Evolutionary conservation across 2,888 invertebrate genomes (phyloP).

Genomic region (Ryuthela nishihirai): DNA sequence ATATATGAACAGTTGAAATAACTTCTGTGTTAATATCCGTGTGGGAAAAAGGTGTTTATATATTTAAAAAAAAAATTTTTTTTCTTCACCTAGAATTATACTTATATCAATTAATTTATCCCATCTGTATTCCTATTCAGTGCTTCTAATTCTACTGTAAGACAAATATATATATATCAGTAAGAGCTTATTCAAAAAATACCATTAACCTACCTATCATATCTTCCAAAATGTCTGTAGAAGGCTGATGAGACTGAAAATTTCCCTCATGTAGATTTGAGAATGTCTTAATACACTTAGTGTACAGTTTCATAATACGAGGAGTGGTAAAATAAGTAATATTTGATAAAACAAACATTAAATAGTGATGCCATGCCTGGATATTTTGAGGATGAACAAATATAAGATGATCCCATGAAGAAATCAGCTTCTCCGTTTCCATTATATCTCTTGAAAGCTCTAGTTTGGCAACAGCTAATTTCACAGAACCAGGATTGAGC

Average conservation of each 20-base stretch:
- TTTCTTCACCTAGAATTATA: too few relatives aligned
- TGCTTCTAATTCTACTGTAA: too few relatives aligned
- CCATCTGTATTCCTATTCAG: too few relatives aligned
- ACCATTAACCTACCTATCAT: constrained; percentile 46
- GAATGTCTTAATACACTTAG: constrained; percentile 49
- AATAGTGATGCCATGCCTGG: constrained; percentile 50
- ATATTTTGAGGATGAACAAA: constrained; percentile 51
- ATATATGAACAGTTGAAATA: too few relatives aligned
- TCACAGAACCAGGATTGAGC: constrained; percentile 49
- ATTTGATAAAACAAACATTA: constrained; percentile 49
- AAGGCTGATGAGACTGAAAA: constrained; percentile 47
- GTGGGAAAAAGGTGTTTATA: too few relatives aligned
- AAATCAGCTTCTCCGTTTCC: constrained; percentile 47
- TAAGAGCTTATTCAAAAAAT: too few relatives aligned
- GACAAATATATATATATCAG: too few relatives aligned
- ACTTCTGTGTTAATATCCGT: too few relatives aligned
- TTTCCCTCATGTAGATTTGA: constrained; percentile 47
- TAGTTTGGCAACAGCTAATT: constrained; percentile 48
- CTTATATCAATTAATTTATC: too few relatives aligned
- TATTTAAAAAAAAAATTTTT: too few relatives aligned
- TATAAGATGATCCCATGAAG: constrained; percentile 51
- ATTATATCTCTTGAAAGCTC: constrained; percentile 48
- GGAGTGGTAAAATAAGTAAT: constrained; percentile 49
- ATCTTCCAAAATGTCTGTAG: constrained; percentile 45
- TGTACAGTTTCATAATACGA: constrained; percentile 47